Conservation (phyloP, 2,888 invertebrate species). For the Epinotia ramella region DNA sequence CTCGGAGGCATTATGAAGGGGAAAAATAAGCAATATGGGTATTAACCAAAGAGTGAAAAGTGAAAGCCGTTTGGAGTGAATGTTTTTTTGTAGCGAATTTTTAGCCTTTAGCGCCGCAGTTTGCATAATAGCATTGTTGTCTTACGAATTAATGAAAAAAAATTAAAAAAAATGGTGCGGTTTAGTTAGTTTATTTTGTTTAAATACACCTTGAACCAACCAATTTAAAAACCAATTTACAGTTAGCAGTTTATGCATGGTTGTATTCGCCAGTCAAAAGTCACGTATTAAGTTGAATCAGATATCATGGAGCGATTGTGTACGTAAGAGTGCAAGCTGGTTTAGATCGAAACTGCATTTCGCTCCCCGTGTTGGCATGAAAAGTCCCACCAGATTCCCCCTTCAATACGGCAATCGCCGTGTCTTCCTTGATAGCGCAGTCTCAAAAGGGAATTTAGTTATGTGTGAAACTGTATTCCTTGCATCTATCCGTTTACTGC, state of each 20-base stretch:
- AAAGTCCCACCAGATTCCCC: slow-evolving; percentile 28
- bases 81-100: slow-evolving; percentile 35
- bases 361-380: slow-evolving; percentile 16
- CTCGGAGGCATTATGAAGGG: slow-evolving; percentile 73
- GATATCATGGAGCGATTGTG: slow-evolving; percentile 27
- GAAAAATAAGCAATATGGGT: slow-evolving; percentile 80
- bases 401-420: slow-evolving; percentile 35
- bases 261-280: not conserved
- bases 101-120: slow-evolving; percentile 24
- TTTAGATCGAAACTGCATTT: slow-evolving; percentile 32
- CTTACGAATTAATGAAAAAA: slow-evolving; percentile 23
- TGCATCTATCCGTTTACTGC: not conserved
- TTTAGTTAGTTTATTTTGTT: not conserved
- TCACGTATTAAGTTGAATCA: slow-evolving; percentile 27
- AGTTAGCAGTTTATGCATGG: not conserved
- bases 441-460: slow-evolving; percentile 32
- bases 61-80: slow-evolving; percentile 45
- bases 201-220: not conserved
- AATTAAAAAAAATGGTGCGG: not conserved
- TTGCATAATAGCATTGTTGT: slow-evolving; percentile 21
- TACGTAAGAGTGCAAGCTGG: slow-evolving; percentile 8
- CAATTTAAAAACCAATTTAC: not conserved
- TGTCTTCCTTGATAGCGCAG: slow-evolving; percentile 20
- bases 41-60: slow-evolving; percentile 68
- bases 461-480: slow-evolving; percentile 20